These are phyloP conservation scores for Metopolophium dirhodum DNA, from an alignment of 1,140 invertebrate genomes.

Conservation along the genomic window DNA sequence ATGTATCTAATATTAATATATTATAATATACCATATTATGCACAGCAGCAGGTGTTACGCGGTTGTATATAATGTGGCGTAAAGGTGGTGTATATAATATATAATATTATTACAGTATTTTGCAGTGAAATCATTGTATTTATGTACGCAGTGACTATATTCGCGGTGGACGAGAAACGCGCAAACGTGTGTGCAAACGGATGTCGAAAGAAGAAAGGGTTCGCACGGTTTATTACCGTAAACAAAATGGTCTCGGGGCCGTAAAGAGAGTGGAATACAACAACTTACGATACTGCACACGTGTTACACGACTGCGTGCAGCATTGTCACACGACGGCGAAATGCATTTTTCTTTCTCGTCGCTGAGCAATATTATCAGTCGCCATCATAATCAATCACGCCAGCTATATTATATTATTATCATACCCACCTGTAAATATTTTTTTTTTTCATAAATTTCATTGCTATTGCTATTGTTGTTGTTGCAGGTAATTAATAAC, in stretches of 20 bases:
- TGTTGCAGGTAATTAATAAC: not conserved
- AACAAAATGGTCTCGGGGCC: not conserved
- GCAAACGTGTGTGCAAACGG: not conserved
- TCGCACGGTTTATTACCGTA: not conserved
- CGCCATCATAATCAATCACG: not conserved
- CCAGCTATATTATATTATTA: not conserved
- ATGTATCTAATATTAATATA: no score
- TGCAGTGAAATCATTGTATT: not conserved
- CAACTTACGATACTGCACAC: not conserved
- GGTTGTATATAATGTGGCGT: not conserved
- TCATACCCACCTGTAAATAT: no score
- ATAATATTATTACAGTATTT: not conserved
- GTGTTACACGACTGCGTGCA: not conserved
- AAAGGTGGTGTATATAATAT: no score
- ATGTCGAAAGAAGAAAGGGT: constrained; percentile 32
- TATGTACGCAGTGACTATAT: not conserved
- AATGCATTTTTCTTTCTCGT: not conserved
- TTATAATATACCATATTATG: no score
- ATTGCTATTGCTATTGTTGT: not conserved
- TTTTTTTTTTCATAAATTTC: not conserved
- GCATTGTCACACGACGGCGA: not conserved
- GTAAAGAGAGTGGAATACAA: not conserved
- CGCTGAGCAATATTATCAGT: not conserved
- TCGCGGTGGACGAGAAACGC: not conserved
- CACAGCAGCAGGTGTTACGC: not conserved